Evolutionary conservation across 92 coral and sea anemone genomes (phyloP), one percentile per base, ranked within the genome.

Genomic region (Paragorgia papillata): DNA sequence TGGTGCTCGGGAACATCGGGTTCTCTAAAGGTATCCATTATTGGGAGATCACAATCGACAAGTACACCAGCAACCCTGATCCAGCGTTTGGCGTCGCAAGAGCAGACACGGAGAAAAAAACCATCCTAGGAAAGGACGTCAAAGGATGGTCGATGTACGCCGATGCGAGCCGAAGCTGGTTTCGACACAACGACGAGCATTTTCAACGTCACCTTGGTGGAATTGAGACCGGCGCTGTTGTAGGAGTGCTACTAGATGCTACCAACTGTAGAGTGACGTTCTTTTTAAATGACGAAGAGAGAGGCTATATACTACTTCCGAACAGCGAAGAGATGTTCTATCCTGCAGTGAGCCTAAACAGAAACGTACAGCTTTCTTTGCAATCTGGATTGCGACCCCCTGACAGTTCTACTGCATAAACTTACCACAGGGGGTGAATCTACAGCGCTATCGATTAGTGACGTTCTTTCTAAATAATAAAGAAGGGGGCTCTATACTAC

Each of bases 71-170:
- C 81, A 93, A 93, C 80, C 97, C 97, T 22, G 97, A 93, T 57
- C 97, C 97, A 0, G 97, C 97, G 20, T 87, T 93, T 69, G 97
- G 97, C 26, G 97, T 93, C 66, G 97, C 97, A 57, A 59, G 87
- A 37, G 89, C 86, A 22, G 86, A 87, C 79, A 93, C 97, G 37
- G 84, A 91, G 76, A 93, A 88, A 84, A 96, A 91, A 54, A 88
- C 96, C 68, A 93, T 93, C 48, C 83, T 93, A 61, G 97, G 96
- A 28, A 93, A 93, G 51, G 97, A 93, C 55, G 85, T 84, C 80
- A 93, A 86, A 57, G 97, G 94, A 0, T 93, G 97, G 97, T 93
- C 93, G 35, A 93, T 93, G 97, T 93, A 93, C 80, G 91, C 91
- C 44, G 97, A 93, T 69, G 89, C 90, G 69, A 93, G 97, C 81